A percentile compares a stretch with the other conserved stretches of the same genome.
These are phyloP conservation scores for Meghimatium bilineatum DNA, from an alignment of 2,888 invertebrate species.

Conservation along the genomic window DNA sequence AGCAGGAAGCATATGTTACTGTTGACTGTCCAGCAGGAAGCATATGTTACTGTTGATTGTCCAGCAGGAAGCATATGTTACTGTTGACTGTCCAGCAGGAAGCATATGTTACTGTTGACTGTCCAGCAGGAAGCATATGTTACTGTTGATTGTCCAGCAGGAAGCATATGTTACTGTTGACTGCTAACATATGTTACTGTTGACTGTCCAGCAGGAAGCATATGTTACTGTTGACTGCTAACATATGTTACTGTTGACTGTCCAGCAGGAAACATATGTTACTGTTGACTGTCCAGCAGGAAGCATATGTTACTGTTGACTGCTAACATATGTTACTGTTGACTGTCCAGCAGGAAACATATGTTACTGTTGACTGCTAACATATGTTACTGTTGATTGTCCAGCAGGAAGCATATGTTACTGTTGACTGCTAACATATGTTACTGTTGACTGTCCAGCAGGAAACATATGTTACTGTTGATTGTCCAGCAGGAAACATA, in stretches of 20 bases:
- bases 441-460: too few species aligned
- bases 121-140: slow-evolving; percentile 7
- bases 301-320: slow-evolving; percentile 3
- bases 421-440: too few species aligned
- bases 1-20: slow-evolving; percentile 1
- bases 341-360: slow-evolving; percentile 6
- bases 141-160: not conserved
- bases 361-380: too few species aligned
- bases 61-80: slow-evolving; percentile 4
- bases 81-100: slow-evolving; percentile 1
- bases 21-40: slow-evolving; percentile 11
- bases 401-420: slow-evolving; percentile 4
- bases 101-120: not conserved
- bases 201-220: slow-evolving; percentile 8
- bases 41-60: not conserved
- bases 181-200: too few species aligned
- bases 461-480: not conserved
- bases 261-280: slow-evolving; percentile 2
- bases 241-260: too few species aligned
- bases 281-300: slow-evolving; percentile 1
- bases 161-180: slow-evolving; percentile 3
- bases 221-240: not conserved
- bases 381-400: too few species aligned
- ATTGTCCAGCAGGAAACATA: slow-evolving; percentile 3
- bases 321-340: too few species aligned